These are phyloP conservation scores for Drosophila tripunctata DNA, from an alignment of 2,888 invertebrate genomes.

Conservation along the genomic window DNA sequence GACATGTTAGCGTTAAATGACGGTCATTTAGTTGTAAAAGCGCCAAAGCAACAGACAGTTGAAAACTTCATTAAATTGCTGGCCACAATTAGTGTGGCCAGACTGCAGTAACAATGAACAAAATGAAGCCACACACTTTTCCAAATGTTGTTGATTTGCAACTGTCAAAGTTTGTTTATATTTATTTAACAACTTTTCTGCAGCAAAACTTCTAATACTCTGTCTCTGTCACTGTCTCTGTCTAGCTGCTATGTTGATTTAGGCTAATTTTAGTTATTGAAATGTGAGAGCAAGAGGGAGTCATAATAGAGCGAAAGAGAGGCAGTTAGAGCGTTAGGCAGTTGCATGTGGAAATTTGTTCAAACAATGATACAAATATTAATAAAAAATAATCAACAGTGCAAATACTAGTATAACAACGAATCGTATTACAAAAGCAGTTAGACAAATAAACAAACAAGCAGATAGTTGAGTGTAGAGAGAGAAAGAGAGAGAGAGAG, in stretches of 20 bases:
- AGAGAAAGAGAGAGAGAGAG: not conserved
- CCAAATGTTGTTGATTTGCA: constrained; percentile 51
- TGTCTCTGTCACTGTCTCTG: not conserved
- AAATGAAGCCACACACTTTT: constrained; percentile 12
- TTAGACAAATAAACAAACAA: constrained; percentile 67
- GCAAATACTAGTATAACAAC: constrained; percentile 63
- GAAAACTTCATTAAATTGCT: constrained; percentile 70
- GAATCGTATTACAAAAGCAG: constrained; percentile 75
- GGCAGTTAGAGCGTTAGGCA: not conserved
- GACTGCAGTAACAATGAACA: constrained; percentile 9
- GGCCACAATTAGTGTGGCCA: constrained; percentile 57
- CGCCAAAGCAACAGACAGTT: constrained; percentile 37
- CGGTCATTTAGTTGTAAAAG: constrained; percentile 49
- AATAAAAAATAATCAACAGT: constrained; percentile 74
- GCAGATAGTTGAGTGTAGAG: constrained; percentile 13
- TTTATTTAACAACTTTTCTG: constrained; percentile 35
- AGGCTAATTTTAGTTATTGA: constrained; percentile 60
- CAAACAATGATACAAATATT: constrained; percentile 66
- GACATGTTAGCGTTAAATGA: constrained; percentile 42
- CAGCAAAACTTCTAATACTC: not conserved
- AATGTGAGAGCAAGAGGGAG: not conserved
- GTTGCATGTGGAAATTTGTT: constrained; percentile 77
- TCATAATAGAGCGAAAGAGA: not conserved
- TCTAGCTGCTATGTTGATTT: constrained; percentile 36
- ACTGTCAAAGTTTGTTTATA: constrained; percentile 71